A percentile compares a stretch with the other conserved stretches of the same genome.
Evolutionary conservation across 2,797 vertebrate genomes (phyloP).

Genomic region (Eurystomus glaucurus): DNA sequence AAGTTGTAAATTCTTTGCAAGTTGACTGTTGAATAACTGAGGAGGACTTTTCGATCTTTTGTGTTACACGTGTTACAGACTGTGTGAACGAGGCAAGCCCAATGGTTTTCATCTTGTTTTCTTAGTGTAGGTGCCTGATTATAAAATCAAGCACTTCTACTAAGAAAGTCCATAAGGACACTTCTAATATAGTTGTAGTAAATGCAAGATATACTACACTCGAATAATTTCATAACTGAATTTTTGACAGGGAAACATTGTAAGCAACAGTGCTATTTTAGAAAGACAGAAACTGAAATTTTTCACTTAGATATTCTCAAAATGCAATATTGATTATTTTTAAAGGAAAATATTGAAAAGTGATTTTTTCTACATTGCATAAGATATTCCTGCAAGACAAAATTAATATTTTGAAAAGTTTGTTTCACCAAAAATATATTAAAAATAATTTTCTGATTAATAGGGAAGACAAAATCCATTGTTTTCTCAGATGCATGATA

Average conservation of each 20-base stretch:
- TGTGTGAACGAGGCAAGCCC: background rate
- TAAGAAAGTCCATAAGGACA: background rate
- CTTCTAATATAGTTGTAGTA: background rate
- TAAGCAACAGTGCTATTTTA: background rate
- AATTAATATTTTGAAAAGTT: background rate
- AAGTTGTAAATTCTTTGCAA: background rate
- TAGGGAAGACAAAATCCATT: background rate
- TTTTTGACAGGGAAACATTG: background rate
- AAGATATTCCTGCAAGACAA: background rate
- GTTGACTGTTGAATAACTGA: background rate
- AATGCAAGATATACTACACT: background rate
- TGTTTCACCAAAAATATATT: background rate
- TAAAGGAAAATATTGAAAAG: background rate
- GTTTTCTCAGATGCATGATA: background rate
- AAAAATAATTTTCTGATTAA: background rate
- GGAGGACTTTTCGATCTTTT: background rate
- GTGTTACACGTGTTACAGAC: background rate
- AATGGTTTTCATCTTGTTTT: background rate
- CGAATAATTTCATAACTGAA: background rate
- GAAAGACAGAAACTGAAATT: background rate
- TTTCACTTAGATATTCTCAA: background rate
- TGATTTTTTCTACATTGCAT: background rate
- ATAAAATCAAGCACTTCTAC: too few relatives aligned
- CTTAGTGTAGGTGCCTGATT: background rate
- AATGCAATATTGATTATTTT: background rate